Percentiles rank a stretch among this genome's conserved stretches.
Conservation (phyloP, 2,113 vertebrate genomes). For the Potamarius usumacintae region DNA sequence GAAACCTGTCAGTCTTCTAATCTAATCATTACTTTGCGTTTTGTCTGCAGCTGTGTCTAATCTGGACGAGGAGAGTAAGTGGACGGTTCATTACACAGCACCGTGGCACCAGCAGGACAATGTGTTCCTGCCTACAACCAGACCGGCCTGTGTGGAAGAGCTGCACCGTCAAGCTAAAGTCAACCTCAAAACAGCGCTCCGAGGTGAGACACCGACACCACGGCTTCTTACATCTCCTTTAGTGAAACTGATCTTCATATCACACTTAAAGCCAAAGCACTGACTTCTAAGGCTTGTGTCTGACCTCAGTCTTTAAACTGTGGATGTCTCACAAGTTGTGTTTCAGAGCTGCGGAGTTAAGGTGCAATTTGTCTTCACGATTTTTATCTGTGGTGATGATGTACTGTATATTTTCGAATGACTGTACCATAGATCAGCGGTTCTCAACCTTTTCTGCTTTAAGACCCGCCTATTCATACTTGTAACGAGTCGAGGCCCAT, state of each 20-base stretch:
- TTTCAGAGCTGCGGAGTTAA: neutral
- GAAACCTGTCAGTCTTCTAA: too few relatives aligned
- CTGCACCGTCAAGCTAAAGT: constrained; percentile 94
- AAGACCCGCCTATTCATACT: too few relatives aligned
- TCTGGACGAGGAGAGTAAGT: constrained; percentile 94
- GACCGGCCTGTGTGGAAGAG: constrained; percentile 91
- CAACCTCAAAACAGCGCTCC: constrained; percentile 93
- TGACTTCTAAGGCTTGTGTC: neutral
- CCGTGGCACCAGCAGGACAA: constrained; percentile 98
- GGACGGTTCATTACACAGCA: constrained; percentile 94
- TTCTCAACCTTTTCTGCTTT: too few relatives aligned
- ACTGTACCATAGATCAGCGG: too few relatives aligned
- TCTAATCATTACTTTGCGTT: neutral
- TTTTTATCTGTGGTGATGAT: too few relatives aligned
- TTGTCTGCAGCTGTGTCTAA: constrained; percentile 87
- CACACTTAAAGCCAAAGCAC: neutral
- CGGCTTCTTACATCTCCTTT: neutral
- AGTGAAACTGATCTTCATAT: neutral
- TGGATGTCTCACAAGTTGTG: neutral
- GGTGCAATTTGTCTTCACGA: too few relatives aligned
- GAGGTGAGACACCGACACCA: constrained; percentile 89
- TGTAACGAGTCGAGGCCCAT: too few relatives aligned
- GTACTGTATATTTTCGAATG: too few relatives aligned
- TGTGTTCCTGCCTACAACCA: constrained; percentile 86
- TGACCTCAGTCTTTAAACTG: neutral